Conservation (phyloP, 2,113 vertebrate genomes). For the Engraulis encrasicolus region DNA sequence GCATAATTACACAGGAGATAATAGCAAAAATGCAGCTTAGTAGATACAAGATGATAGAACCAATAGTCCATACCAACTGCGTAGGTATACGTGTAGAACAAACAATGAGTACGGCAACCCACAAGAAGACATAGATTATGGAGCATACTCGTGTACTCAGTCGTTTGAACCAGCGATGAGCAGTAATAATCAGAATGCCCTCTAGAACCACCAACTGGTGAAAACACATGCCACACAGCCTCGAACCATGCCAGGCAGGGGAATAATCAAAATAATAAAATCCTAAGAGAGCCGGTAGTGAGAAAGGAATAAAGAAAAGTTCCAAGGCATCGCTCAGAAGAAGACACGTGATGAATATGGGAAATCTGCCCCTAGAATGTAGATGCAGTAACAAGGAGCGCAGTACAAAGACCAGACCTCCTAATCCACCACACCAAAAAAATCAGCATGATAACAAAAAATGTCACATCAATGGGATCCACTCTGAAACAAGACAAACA, state of each 20-base stretch:
- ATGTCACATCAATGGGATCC: no score
- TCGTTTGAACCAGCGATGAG: not conserved
- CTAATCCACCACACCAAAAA: not conserved
- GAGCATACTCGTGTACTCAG: no score
- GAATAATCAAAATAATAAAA: no score
- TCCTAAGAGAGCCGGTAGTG: no score
- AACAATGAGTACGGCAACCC: no score
- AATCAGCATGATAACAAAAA: not conserved
- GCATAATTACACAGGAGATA: no score
- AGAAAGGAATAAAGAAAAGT: not conserved
- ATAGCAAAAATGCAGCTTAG: no score
- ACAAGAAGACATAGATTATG: no score
- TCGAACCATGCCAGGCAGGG: not conserved
- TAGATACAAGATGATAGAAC: no score
- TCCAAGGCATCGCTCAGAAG: not conserved
- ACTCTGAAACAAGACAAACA: no score
- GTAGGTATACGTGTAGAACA: no score
- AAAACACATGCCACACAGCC: not conserved
- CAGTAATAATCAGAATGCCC: not conserved
- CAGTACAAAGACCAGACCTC: not conserved
- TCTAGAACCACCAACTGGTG: slow-evolving; percentile 3
- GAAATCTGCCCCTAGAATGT: not conserved
- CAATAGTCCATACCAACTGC: no score
- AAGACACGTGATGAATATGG: not conserved
- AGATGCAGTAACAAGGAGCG: not conserved